A percentile compares a stretch with the other conserved stretches of the same genome.
Conservation (phyloP, 2,888 invertebrate genomes). For the Drosophila fungiperda region DNA sequence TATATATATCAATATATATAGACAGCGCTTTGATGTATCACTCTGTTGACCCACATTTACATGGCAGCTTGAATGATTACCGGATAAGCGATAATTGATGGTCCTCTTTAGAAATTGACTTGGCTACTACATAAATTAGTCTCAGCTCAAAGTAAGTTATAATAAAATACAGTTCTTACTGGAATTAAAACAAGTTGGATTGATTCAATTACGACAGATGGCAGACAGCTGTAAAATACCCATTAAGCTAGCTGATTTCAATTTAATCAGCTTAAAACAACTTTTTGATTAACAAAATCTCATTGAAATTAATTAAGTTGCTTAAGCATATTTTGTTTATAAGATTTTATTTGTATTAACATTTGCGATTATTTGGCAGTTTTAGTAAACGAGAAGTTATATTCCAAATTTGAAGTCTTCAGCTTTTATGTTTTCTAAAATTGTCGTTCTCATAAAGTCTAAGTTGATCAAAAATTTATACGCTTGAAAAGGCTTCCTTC, state of each 20-base stretch:
- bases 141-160: not conserved
- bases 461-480: not conserved
- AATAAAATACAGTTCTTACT: not conserved
- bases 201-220: not conserved
- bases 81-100: constrained; percentile 31
- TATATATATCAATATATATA: not conserved
- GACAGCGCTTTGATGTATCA: constrained; percentile 18
- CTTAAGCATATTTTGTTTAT: not conserved
- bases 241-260: not conserved
- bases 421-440: not conserved
- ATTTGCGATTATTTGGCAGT: not conserved
- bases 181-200: not conserved
- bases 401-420: not conserved
- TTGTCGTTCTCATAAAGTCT: not conserved
- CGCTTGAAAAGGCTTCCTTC: not conserved
- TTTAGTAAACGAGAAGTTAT: not conserved
- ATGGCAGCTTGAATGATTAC: constrained; percentile 8
- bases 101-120: constrained; percentile 9
- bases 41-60: constrained; percentile 37
- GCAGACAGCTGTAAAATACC: not conserved
- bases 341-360: not conserved
- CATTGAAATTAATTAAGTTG: not conserved
- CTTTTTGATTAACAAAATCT: not conserved
- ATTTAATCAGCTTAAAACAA: not conserved
- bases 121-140: not conserved